Evolutionary conservation across 2,888 invertebrate genomes (phyloP).

Genomic region (Micropterix aruncella): DNA sequence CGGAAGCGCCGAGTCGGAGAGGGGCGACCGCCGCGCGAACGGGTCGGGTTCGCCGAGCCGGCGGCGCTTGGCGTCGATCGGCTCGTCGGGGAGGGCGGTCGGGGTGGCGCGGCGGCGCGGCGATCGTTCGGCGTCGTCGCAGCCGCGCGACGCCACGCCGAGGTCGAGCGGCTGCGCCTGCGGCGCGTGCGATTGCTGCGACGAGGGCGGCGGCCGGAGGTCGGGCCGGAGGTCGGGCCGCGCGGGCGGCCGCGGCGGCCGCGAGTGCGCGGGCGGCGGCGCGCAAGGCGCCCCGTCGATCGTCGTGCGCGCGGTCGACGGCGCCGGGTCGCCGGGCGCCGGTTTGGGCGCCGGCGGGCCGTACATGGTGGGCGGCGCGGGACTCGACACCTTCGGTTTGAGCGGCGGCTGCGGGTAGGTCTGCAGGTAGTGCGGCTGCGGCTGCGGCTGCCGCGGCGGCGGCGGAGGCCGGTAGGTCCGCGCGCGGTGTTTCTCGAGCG

Average conservation of each 20-base stretch:
- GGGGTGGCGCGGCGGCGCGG: constrained; percentile 51
- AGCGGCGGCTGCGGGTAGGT: constrained; percentile 34
- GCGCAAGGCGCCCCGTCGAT: constrained; percentile 14
- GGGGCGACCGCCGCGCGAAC: constrained; percentile 15
- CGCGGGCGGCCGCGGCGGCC: constrained; percentile 32
- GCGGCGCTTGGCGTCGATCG: constrained; percentile 49
- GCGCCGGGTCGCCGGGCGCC: constrained; percentile 27
- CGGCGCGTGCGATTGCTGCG: constrained; percentile 20
- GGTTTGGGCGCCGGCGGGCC: constrained; percentile 35
- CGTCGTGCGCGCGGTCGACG: constrained; percentile 21
- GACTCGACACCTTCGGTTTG: constrained; percentile 60
- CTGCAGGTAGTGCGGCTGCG: constrained; percentile 34
- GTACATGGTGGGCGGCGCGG: constrained; percentile 63
- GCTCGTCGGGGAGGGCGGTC: constrained; percentile 28
- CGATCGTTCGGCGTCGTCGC: constrained; percentile 19
- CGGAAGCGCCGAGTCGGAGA: constrained; percentile 18
- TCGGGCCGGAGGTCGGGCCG: constrained; percentile 17
- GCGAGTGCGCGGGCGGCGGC: constrained; percentile 43
- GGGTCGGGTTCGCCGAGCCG: constrained; percentile 38
- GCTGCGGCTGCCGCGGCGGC: constrained; percentile 21
- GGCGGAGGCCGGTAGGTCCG: constrained; percentile 18
- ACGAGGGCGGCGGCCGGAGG: constrained; percentile 22
- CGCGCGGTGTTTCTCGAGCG: constrained; percentile 14
- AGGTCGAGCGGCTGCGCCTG: constrained; percentile 71
- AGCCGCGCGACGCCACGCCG: constrained; percentile 43